Conservation (phyloP, 2,113 vertebrate genomes). For the Sorex araneus region DNA sequence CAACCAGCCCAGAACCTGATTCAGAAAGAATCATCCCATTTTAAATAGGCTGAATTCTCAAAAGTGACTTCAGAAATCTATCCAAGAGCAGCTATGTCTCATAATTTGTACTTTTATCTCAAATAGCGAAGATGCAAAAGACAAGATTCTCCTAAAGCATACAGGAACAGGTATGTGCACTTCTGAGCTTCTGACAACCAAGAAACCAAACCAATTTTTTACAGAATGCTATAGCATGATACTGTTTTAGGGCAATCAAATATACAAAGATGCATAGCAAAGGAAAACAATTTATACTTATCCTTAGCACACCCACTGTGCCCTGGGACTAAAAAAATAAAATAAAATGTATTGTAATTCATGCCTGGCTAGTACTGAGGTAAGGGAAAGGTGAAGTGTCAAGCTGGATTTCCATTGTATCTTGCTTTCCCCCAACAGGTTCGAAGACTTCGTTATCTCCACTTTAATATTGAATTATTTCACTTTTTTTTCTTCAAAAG, state of each 20-base stretch:
- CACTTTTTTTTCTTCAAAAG: conserved; percentile 7
- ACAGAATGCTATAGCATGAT: conserved; percentile 57
- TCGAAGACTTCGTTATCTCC: conserved; percentile 75
- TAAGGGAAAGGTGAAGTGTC: conserved; percentile 58
- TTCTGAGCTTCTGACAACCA: conserved; percentile 29
- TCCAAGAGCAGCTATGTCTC: conserved; percentile 40
- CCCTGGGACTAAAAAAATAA: conserved; percentile 40
- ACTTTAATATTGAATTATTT: conserved; percentile 34
- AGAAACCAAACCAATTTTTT: conserved; percentile 65
- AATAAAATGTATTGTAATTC: conserved; percentile 31
- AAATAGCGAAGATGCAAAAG: conserved; percentile 58
- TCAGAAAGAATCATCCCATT: conserved; percentile 63
- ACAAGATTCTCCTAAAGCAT: conserved; percentile 39
- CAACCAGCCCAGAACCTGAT: conserved; percentile 69
- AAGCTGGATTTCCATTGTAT: conserved; percentile 59
- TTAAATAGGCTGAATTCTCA: conserved; percentile 66
- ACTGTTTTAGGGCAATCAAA: conserved; percentile 50
- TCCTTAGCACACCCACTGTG: conserved; percentile 45
- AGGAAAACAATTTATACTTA: conserved; percentile 38
- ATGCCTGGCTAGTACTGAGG: conserved; percentile 14
- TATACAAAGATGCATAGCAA: conserved; percentile 61
- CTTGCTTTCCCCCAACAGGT: conserved; percentile 78
- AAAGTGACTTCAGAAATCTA: background rate
- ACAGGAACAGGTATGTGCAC: background rate
- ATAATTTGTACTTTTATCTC: conserved; percentile 73